Percentiles rank a stretch among this genome's conserved stretches.
Evolutionary conservation across 2,113 vertebrate species (phyloP).

Genomic region (Sturnira hondurensis): DNA sequence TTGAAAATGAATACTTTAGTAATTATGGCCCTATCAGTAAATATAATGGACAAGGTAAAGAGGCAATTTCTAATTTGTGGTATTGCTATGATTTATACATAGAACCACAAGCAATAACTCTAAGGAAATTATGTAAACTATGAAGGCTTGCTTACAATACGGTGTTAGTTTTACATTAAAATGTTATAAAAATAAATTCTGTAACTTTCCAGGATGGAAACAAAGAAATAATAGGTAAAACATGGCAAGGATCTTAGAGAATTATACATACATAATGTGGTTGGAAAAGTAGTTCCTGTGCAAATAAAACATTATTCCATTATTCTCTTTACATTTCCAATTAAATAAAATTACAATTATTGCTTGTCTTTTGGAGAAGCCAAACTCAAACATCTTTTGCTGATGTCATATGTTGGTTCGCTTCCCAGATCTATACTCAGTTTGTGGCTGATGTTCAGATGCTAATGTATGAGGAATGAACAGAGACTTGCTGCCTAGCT

Average conservation of each 20-base stretch:
- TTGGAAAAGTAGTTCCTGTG: background rate
- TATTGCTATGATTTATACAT: conserved; percentile 48
- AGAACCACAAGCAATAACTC: conserved; percentile 53
- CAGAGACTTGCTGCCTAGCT: background rate
- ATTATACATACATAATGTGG: background rate
- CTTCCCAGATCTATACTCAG: background rate
- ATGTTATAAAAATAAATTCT: conserved; percentile 59
- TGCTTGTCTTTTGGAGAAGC: background rate
- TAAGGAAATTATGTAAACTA: conserved; percentile 52
- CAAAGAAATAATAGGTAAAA: background rate
- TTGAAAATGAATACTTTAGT: conserved; percentile 21
- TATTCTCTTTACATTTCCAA: background rate
- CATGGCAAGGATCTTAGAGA: background rate
- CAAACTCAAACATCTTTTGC: background rate
- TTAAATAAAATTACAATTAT: background rate
- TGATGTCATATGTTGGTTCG: background rate
- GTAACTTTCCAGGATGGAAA: background rate
- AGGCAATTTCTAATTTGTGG: conserved; percentile 67
- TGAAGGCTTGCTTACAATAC: conserved; percentile 36
- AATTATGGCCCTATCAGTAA: conserved; percentile 56
- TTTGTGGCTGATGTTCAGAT: background rate
- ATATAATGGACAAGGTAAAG: conserved; percentile 55
- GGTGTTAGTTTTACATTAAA: conserved; percentile 53
- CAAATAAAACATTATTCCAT: background rate
- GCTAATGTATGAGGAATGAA: background rate